phyloP scores from a whole-genome alignment of 2,797 vertebrate species.

The Onychomys arenicola region DNA sequence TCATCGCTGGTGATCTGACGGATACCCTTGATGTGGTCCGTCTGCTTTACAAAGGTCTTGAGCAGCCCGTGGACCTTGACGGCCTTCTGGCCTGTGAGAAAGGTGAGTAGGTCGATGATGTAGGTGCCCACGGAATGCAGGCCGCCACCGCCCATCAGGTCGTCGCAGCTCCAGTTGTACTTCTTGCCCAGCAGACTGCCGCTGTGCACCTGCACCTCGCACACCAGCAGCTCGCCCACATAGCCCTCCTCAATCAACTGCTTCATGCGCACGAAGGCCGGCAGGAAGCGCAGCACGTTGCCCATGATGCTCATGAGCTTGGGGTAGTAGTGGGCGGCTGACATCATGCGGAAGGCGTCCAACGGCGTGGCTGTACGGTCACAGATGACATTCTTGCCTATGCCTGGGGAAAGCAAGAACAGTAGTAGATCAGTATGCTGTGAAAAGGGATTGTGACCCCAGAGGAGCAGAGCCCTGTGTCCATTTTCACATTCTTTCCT shows the following conservation, averaged over 20 bases:
- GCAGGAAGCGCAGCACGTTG: slow-evolving; percentile 97
- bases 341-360: slow-evolving; percentile 99
- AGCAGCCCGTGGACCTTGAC: slow-evolving; percentile 97
- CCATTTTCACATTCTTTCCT: neutral
- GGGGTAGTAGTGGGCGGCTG: slow-evolving; percentile 99
- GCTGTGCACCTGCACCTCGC: slow-evolving; percentile 97
- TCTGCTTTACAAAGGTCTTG: slow-evolving; percentile 99
- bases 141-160: slow-evolving; percentile 98
- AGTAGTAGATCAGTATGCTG: neutral
- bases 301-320: slow-evolving; percentile 99
- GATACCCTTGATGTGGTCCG: slow-evolving; percentile 97
- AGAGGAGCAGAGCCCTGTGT: accelerated
- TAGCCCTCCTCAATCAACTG: slow-evolving; percentile 97
- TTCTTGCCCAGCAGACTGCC: slow-evolving; percentile 98
- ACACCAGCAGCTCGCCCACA: slow-evolving; percentile 96
- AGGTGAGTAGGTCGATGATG: slow-evolving; percentile 98
- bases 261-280: slow-evolving; percentile 97
- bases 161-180: slow-evolving; percentile 99
- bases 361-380: slow-evolving; percentile 97
- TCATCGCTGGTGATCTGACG: slow-evolving; percentile 99
- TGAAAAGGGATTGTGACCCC: accelerated
- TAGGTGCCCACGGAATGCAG: slow-evolving; percentile 99
- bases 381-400: slow-evolving; percentile 99
- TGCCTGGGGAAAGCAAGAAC: slow-evolving; percentile 88
- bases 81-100: slow-evolving; percentile 96